Evolutionary conservation across 2,797 vertebrate species (phyloP).

Genomic region (Chrysolophus pictus): DNA sequence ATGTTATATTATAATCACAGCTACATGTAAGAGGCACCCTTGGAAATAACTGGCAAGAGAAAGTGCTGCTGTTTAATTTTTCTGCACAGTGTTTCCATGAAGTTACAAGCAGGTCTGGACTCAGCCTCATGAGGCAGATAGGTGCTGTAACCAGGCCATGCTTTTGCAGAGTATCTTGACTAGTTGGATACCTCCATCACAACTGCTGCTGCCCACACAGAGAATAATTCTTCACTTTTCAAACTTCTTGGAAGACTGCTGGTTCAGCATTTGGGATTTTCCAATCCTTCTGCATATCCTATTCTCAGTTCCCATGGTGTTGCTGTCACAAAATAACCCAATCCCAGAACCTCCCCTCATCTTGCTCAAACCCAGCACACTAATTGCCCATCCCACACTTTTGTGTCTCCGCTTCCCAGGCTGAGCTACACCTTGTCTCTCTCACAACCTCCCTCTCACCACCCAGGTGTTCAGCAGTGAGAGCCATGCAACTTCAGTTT

Average conservation of each 20-base stretch:
- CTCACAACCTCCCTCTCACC: neutral
- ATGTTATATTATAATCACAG: neutral
- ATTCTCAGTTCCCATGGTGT: neutral
- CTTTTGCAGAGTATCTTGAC: neutral
- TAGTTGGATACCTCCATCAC: neutral
- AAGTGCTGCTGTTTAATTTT: neutral
- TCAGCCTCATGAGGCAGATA: accelerated
- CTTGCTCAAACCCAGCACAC: neutral
- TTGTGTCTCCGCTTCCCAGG: neutral
- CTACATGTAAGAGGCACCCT: neutral
- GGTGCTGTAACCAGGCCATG: neutral
- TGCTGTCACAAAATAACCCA: neutral
- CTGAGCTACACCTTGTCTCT: neutral
- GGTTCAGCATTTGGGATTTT: neutral
- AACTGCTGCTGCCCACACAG: neutral
- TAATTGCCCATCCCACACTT: neutral
- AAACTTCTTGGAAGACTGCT: neutral
- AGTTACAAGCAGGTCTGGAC: neutral
- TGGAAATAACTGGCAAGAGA: neutral
- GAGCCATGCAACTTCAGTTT: neutral
- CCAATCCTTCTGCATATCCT: neutral
- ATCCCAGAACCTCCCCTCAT: accelerated
- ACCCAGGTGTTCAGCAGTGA: neutral
- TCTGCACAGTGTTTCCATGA: neutral
- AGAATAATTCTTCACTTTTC: neutral